These are phyloP conservation scores for Phymorhynchus buccinoides DNA, from an alignment of 1,140 invertebrate species.

Conservation along the genomic window DNA sequence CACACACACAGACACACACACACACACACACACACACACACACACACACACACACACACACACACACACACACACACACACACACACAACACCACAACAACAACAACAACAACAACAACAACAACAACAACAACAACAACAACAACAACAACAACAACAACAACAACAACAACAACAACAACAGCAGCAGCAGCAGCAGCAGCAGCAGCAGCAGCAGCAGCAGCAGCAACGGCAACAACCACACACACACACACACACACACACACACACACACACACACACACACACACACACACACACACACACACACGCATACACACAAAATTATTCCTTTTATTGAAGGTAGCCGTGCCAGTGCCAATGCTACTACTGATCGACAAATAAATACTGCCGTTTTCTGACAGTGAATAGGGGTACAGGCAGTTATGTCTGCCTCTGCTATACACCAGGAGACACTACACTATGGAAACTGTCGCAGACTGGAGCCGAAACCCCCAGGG, in stretches of 20 bases:
- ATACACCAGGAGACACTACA: no score
- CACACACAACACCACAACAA: not conserved
- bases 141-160: not conserved
- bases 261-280: not conserved
- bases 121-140: not conserved
- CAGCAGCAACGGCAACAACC: no score
- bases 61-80: conserved; percentile 14
- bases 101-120: not conserved
- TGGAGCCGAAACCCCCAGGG: no score
- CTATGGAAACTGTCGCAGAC: no score
- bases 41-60: conserved; percentile 22
- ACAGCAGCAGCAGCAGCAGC: not conserved
- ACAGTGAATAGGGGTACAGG: no score
- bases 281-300: not conserved
- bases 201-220: not conserved
- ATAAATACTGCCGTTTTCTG: no score
- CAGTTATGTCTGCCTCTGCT: no score
- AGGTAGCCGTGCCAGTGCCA: no score
- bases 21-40: not conserved
- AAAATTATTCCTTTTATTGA: no score
- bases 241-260: not conserved
- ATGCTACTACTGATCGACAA: no score
- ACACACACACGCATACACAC: not conserved
- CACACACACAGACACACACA: conserved; percentile 12
- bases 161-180: not conserved